phyloP scores from a whole-genome alignment of 2,888 invertebrate species.

The Seira ritae region DNA sequence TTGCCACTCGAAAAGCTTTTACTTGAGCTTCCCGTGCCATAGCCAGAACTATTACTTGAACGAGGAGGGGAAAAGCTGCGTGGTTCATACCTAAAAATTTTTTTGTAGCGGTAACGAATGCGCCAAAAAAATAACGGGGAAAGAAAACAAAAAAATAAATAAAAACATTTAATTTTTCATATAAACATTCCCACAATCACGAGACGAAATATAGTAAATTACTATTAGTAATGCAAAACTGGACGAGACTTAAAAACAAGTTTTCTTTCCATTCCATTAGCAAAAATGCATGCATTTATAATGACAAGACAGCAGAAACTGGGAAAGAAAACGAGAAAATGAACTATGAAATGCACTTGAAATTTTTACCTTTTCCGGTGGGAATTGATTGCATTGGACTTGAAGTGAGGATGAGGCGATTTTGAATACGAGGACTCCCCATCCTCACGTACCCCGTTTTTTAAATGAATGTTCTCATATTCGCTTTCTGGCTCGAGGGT shows the following conservation, averaged over 20 bases:
- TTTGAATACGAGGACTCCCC: conserved; percentile 63
- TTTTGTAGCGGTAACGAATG: background rate
- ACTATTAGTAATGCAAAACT: conserved; percentile 6
- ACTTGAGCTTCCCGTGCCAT: conserved; percentile 84
- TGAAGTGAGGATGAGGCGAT: conserved; percentile 73
- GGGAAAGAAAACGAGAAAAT: conserved; percentile 1
- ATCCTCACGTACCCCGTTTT: conserved; percentile 71
- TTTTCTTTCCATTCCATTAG: conserved; percentile 16
- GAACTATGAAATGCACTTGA: background rate
- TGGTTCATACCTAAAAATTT: conserved; percentile 79
- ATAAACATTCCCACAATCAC: conserved; percentile 25
- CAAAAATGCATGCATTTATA: background rate
- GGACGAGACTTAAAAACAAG: background rate
- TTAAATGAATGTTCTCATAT: conserved; percentile 73
- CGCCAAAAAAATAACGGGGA: conserved; percentile 12
- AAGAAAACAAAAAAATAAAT: conserved; percentile 30
- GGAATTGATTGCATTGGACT: conserved; percentile 74
- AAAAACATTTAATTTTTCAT: conserved; percentile 30
- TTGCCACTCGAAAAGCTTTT: conserved; percentile 76
- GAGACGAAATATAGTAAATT: background rate
- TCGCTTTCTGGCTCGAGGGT: conserved; percentile 66
- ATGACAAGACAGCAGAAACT: background rate
- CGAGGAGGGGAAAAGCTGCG: conserved; percentile 86
- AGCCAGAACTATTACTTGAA: conserved; percentile 88
- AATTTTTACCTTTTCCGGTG: conserved; percentile 79